phyloP scores from a whole-genome alignment of 64 coral and sea anemone genomes.

The Pachyseris speciosa region DNA sequence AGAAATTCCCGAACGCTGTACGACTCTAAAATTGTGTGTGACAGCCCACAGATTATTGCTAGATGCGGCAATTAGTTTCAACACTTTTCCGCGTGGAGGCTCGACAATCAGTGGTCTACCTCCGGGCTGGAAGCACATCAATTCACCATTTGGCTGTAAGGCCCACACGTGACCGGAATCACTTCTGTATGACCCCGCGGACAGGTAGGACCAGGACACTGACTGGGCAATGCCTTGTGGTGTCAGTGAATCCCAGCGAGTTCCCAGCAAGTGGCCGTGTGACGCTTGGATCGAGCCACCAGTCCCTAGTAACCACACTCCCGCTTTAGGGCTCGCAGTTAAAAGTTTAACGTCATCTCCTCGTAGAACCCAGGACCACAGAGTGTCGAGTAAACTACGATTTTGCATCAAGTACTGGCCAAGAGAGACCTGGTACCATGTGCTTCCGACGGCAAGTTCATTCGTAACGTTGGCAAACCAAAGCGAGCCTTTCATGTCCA shows the following conservation, averaged over 20 bases:
- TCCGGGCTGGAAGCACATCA: constrained; percentile 83
- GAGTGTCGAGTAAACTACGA: constrained; percentile 71
- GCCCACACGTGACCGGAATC: constrained; percentile 84
- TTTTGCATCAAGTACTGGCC: constrained; percentile 98
- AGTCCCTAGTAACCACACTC: constrained; percentile 84
- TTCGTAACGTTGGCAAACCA: constrained; percentile 87
- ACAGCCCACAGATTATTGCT: constrained; percentile 76
- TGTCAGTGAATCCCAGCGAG: constrained; percentile 74
- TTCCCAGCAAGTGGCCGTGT: constrained; percentile 84
- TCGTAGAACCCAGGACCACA: constrained; percentile 88
- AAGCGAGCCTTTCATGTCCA: constrained; percentile 83
- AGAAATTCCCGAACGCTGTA: constrained; percentile 82
- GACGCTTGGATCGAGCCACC: constrained; percentile 84
- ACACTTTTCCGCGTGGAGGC: constrained; percentile 58
- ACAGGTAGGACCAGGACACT: constrained; percentile 90
- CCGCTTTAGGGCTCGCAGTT: constrained; percentile 86
- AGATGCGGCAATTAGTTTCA: constrained; percentile 82
- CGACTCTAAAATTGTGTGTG: constrained; percentile 79
- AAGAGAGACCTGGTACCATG: constrained; percentile 96
- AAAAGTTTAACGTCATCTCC: constrained; percentile 87
- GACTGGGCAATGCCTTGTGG: constrained; percentile 90
- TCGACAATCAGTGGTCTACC: constrained; percentile 57
- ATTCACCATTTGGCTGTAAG: constrained; percentile 89
- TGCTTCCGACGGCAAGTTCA: constrained; percentile 55
- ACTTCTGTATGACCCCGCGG: constrained; percentile 60